phyloP scores from a whole-genome alignment of 2,797 vertebrate species.

The Poeciliopsis paucimaculata region DNA sequence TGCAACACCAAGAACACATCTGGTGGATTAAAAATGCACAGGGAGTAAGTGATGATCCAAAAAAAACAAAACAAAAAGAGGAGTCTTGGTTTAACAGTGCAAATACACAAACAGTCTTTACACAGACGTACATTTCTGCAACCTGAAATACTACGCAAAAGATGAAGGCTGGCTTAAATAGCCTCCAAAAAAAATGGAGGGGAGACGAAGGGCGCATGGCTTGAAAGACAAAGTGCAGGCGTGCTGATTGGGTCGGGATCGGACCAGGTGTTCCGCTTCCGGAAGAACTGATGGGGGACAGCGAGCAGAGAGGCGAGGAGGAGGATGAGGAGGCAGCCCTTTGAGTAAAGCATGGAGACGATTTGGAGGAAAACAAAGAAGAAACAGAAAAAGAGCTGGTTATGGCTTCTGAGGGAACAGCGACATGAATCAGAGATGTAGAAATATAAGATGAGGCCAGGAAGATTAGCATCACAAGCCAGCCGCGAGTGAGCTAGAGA shows the following conservation, averaged over 20 bases:
- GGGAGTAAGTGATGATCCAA: conserved; percentile 24
- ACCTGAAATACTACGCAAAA: conserved; percentile 27
- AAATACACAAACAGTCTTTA: conserved; percentile 55
- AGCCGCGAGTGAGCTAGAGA: conserved; percentile 15
- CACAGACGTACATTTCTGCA: conserved; percentile 35
- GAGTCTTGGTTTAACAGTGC: conserved; percentile 59
- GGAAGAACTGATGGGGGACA: conserved; percentile 2
- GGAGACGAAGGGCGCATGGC: conserved; percentile 48
- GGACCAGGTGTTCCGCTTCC: conserved; percentile 40
- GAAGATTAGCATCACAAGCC: conserved; percentile 23
- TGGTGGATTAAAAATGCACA: conserved; percentile 20
- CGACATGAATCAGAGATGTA: conserved; percentile 3
- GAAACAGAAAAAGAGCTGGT: conserved; percentile 43
- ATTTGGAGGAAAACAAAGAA: conserved; percentile 32
- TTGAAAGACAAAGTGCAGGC: conserved; percentile 80
- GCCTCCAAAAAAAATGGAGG: background rate
- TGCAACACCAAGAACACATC: background rate
- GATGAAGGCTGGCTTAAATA: background rate
- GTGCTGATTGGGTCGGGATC: conserved; percentile 76
- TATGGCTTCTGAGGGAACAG: conserved; percentile 62
- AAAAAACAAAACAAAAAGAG: conserved; percentile 19
- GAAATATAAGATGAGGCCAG: conserved; percentile 1
- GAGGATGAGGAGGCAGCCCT: conserved; percentile 75
- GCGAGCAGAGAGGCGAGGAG: conserved; percentile 14
- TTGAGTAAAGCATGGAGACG: conserved; percentile 75